These are phyloP conservation scores for Hypercompe scribonia DNA, from an alignment of 2,888 invertebrate species.

Conservation along the genomic window DNA sequence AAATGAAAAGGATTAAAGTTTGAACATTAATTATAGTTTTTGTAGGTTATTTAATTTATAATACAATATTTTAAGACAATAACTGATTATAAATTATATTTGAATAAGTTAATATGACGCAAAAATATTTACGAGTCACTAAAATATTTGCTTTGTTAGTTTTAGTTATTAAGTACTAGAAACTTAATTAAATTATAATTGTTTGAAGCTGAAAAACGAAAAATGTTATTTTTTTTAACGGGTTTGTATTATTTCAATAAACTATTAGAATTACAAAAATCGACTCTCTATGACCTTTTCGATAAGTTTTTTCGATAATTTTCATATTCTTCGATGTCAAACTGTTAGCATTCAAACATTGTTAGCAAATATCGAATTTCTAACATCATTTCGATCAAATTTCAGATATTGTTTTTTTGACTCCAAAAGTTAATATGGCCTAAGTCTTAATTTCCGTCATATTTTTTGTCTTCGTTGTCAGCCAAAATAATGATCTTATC, in stretches of 20 bases:
- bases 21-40: no score
- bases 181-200: no score
- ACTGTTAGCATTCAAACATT: background rate
- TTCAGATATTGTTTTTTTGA: background rate
- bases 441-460: background rate
- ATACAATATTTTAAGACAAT: background rate
- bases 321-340: background rate
- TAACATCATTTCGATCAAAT: background rate
- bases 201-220: no score
- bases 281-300: background rate
- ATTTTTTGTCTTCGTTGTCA: conserved; percentile 3
- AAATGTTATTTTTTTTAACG: background rate
- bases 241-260: background rate
- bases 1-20: no score
- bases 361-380: background rate
- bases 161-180: no score
- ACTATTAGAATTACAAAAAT: background rate
- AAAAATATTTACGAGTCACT: no score
- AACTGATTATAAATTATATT: no score
- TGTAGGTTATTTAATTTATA: background rate
- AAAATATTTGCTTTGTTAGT: background rate
- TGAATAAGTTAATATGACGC: background rate
- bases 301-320: background rate
- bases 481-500: conserved; percentile 4
- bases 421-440: background rate